These are phyloP conservation scores for Metellina segmentata DNA, from an alignment of 2,888 invertebrate genomes.

Conservation along the genomic window DNA sequence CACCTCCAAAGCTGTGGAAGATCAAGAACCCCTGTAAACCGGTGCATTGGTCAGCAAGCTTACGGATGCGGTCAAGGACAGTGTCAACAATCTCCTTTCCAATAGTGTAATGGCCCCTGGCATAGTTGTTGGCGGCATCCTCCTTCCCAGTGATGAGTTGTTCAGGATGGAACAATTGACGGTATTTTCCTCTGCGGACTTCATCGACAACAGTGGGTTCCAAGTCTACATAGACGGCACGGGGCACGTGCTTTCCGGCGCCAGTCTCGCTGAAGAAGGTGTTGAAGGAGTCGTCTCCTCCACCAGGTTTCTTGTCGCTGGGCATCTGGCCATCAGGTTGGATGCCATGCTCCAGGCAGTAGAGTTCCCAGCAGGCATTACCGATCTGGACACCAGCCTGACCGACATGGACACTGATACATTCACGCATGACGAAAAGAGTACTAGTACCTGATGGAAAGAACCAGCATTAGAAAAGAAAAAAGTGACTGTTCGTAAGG, in stretches of 20 bases:
- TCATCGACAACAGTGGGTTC: conserved; percentile 91
- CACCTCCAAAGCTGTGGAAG: conserved; percentile 80
- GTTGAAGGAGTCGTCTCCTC: conserved; percentile 84
- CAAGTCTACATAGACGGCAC: conserved; percentile 90
- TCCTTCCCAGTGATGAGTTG: conserved; percentile 82
- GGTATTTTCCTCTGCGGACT: conserved; percentile 82
- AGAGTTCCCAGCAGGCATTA: conserved; percentile 80
- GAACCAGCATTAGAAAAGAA: too few relatives aligned
- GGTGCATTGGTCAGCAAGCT: conserved; percentile 80
- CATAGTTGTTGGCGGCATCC: conserved; percentile 82
- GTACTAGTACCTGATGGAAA: not conserved
- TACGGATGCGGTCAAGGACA: conserved; percentile 84
- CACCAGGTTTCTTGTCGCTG: conserved; percentile 92
- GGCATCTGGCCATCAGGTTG: conserved; percentile 91
- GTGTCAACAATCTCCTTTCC: conserved; percentile 84
- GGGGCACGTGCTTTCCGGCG: conserved; percentile 92
- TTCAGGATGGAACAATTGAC: conserved; percentile 81
- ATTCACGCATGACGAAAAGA: conserved; percentile 81
- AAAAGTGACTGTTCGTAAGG: too few relatives aligned
- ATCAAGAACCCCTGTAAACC: conserved; percentile 80
- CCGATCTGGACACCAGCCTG: conserved; percentile 83
- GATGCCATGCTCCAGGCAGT: conserved; percentile 82
- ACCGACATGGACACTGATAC: conserved; percentile 82
- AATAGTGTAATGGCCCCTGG: conserved; percentile 87
- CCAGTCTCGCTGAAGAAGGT: conserved; percentile 87